Percentiles rank a stretch among this genome's conserved stretches.
Conservation (phyloP, 2,113 vertebrate genomes). For the Acrocephalus arundinaceus region DNA sequence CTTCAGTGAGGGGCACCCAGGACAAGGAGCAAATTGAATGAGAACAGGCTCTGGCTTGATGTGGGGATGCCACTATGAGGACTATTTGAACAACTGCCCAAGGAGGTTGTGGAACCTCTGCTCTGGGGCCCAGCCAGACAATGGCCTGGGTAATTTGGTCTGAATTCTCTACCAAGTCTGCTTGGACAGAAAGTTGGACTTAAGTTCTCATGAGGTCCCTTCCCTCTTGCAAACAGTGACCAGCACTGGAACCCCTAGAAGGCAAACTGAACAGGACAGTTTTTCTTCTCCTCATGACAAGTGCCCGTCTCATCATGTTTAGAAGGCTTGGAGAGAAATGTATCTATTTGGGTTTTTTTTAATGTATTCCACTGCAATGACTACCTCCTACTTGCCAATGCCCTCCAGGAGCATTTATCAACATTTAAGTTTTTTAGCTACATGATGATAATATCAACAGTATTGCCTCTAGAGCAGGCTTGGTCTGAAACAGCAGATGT, state of each 20-base stretch:
- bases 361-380: not conserved
- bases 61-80: not conserved
- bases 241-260: not conserved
- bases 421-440: not conserved
- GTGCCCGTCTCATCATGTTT: not conserved
- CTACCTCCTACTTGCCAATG: not conserved
- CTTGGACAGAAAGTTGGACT: not conserved
- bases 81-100: not conserved
- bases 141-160: not conserved
- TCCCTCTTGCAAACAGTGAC: not conserved
- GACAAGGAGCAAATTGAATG: accelerated
- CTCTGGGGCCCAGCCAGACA: not conserved
- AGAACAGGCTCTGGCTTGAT: not conserved
- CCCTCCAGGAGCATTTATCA: not conserved
- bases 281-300: not conserved
- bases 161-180: not conserved
- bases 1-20: not conserved
- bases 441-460: not conserved
- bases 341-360: not conserved
- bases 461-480: not conserved
- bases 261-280: not conserved
- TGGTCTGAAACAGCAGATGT: not conserved
- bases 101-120: not conserved
- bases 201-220: not conserved
- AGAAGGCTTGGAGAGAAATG: not conserved